Evolutionary conservation across 1,140 invertebrate species (phyloP), one percentile per base, ranked within the genome.

Genomic region (Zaprionus davidi): DNA sequence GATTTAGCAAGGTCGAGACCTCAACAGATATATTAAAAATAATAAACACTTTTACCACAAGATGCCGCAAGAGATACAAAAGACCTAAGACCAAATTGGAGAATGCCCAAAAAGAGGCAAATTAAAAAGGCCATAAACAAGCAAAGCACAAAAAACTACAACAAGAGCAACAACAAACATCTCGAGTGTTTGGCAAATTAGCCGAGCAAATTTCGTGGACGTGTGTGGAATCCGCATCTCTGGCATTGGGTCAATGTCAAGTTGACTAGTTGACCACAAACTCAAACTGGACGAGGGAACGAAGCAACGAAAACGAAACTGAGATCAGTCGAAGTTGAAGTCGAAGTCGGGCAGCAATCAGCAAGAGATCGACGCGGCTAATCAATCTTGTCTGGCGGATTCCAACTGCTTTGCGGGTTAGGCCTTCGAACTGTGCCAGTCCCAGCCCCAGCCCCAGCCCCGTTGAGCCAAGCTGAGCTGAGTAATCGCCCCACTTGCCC

Each of bases 201-300:
- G 82, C 80, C 41, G 58, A 70, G 68, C 79, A 62, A 82, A 76
- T 55, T 56, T 72, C n/a, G 22, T 64, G 64, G 62, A 73, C 73
- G 83, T 82, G 79, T 71, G 26, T 76, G 74, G 77, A 70, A 58
- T 82, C 70, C 67, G 78, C 76, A 67, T 78, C 68, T 78, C 68
- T 78, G 71, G 81, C 84, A 81, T 88, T 88, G 85, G 84, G 84
- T 88, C 84, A 88, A 88, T 88, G 84, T 88, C 84, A 88, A 88
- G 84, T 84, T 78, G 82, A 53, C 34, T 49, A 53, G 55, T 67
- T 82, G 82, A 87, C 83, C 83, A 79, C 79, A 79, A 51, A 62
- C 46, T 41, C 58, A 67, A 67, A 51, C 60, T 51, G 44, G 49
- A 51, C 41, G 53, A 38, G 63, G 17, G 46, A 28, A 15, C 15